Base-by-base conservation (phyloP, 2,888 invertebrate genomes). In the Synergus itoensis region DNA sequence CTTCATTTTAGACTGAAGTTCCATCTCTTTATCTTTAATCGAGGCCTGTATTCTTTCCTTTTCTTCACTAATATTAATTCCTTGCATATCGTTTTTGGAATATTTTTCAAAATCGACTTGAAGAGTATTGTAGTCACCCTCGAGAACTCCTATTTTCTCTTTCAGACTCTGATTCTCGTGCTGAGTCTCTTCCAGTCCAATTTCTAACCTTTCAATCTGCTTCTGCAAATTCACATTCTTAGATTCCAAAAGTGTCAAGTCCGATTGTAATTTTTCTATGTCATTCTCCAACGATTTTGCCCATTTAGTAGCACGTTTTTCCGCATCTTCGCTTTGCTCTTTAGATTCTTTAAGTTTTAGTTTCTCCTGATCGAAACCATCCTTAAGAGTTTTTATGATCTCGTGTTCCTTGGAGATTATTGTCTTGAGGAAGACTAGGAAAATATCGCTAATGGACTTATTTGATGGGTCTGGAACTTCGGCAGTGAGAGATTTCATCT, bases 371-470 rank as follows among this genome's bases (percentile, higher is more conserved):
- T 88, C 84, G 18, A 81, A 87, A 1, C 83, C 62, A 16, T 84
- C 81, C n/a, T 80, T 84, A 41, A 91, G 63, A 36, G 73, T 9
- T 76, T 87, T 85, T 0, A 90, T 82, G 7, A 92, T 80, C 81
- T 92, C 91, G 1, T 84, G 77, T 77, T 92, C 91, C 60, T 90
- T 92, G 12, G 84, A 79, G 79, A 92, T 80, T 4, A 92, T 83
- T 0, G 86, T 83, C 18, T 87, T 85, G 5, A 91, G 36, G n/a
- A 92, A 89, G 9, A 83, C 77, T 4, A 64, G n/a, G 45, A 91
- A 88, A 4, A 91, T 81, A 14, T 90, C 89, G 16, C 81, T 82
- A 7, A 87, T 82, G 4, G 87, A 83, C 80, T 88, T 88, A 7
- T 83, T 77, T 14, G 75, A 16, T 1, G 86, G 79, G 9, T 84